Base-by-base conservation (phyloP, 2,113 vertebrate genomes). In the Crocuta crocuta region DNA sequence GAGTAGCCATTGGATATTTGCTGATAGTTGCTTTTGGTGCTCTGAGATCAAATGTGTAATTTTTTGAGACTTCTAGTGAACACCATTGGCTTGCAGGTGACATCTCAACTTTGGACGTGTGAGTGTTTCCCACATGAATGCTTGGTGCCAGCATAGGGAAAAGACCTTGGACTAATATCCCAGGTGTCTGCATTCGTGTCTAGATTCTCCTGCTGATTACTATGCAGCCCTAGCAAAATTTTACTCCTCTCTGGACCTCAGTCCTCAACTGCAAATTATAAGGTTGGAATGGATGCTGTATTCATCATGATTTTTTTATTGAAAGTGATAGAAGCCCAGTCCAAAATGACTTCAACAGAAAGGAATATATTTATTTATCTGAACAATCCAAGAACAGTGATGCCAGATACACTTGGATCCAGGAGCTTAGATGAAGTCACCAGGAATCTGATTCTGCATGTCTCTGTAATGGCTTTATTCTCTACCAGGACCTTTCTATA, bases 61-160 rank as follows among this genome's bases (percentile, higher is more conserved):
- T 76, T 94, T 79, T 35, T 71, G 85, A 91, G 89, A 55, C 11
- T 94, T 86, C 15, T 55, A 12, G 65, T 83, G 86, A 33, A 91
- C 16, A 65, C 28, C 7, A 33, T 90, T 84, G 86, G 39, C 78
- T 84, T 79, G 53, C 45, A 45, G 81, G 50, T 73, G 21, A 63
- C 39, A 70, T 28, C 50, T 96, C 5, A 21, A 73, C 19, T 89
- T 85, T 88, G 17, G 24, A 61, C 53, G 4, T 68, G 3, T 73
- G 63, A 45, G 91, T 97, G 50, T 93, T 88, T 95, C 33, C 86
- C 84, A 43, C 84, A 39, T 53, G 35, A 86, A 53, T 81, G 3
- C 73, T 71, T 10, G 91, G 2, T 76, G 65, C 61, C 28, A 80
- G 63, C 43, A 15, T 35, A 55, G 24, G 33, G 23, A n/a, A 66